Evolutionary conservation across 2,113 vertebrate genomes (phyloP).

Genomic region (Chionodraco myersi): DNA sequence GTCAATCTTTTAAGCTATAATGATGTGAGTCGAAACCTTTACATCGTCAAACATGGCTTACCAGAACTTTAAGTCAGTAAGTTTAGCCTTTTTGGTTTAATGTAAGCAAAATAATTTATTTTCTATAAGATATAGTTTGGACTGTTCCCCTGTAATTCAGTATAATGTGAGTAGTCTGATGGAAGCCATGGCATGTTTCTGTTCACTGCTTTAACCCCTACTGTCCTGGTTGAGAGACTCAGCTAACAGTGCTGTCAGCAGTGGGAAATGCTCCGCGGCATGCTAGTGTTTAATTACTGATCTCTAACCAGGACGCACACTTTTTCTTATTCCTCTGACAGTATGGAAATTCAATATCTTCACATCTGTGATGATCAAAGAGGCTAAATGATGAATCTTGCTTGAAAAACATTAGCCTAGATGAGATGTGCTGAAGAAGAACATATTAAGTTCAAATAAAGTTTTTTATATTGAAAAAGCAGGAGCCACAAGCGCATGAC

Average conservation of each 20-base stretch:
- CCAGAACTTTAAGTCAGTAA: background rate
- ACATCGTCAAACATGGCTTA: background rate
- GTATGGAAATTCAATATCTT: constrained; percentile 1
- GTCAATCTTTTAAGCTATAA: background rate
- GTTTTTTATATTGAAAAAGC: background rate
- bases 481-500: background rate
- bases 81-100: no score
- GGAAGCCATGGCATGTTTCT: background rate
- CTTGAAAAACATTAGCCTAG: background rate
- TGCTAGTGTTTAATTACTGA: background rate
- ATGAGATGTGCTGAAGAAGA: background rate
- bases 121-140: no score
- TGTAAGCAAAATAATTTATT: no score
- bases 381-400: background rate
- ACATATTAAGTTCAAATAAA: background rate
- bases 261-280: background rate
- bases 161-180: background rate
- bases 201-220: background rate
- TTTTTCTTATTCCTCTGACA: background rate
- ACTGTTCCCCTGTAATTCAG: background rate
- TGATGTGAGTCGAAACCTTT: background rate
- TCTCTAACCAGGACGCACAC: background rate
- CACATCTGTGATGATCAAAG: constrained; percentile 7
- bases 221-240: background rate
- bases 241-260: background rate